Evolutionary conservation across 2,888 invertebrate genomes (phyloP).

Genomic region (Perizoma affinitatum): DNA sequence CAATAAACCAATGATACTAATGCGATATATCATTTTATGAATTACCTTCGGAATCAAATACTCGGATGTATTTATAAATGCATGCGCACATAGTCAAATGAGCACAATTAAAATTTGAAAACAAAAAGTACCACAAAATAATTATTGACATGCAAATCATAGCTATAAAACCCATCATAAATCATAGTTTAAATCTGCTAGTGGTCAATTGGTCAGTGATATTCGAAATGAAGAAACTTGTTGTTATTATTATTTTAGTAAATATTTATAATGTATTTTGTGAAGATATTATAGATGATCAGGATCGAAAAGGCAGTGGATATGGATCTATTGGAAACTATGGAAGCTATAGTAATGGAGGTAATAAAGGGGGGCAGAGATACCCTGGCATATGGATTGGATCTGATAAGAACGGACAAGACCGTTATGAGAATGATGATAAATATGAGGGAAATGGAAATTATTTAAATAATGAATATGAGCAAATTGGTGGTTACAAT

Average conservation of each 20-base stretch:
- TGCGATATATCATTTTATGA: background rate
- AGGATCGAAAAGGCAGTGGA: conserved; percentile 2
- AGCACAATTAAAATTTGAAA: conserved; percentile 6
- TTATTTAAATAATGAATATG: background rate
- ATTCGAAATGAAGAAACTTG: conserved; percentile 17
- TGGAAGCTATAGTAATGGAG: background rate
- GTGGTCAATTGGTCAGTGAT: conserved; percentile 8
- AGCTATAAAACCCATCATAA: conserved; percentile 8
- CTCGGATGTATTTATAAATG: conserved; percentile 3
- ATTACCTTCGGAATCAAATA: conserved; percentile 3
- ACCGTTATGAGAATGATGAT: conserved; percentile 1
- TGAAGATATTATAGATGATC: background rate
- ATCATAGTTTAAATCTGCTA: conserved; percentile 8
- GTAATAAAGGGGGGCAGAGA: conserved; percentile 8
- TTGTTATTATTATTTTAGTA: conserved; percentile 7
- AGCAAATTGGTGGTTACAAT: no score
- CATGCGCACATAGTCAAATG: conserved; percentile 11
- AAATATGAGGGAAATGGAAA: conserved; percentile 4
- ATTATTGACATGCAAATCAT: conserved; percentile 19
- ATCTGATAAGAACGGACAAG: conserved; percentile 6
- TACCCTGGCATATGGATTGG: conserved; percentile 15
- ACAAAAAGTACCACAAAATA: conserved; percentile 3
- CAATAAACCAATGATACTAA: conserved; percentile 1
- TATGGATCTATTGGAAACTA: background rate
- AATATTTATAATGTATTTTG: conserved; percentile 7